Evolutionary conservation across 2,113 vertebrate species (phyloP).

Genomic region (Nycticebus coucang): DNA sequence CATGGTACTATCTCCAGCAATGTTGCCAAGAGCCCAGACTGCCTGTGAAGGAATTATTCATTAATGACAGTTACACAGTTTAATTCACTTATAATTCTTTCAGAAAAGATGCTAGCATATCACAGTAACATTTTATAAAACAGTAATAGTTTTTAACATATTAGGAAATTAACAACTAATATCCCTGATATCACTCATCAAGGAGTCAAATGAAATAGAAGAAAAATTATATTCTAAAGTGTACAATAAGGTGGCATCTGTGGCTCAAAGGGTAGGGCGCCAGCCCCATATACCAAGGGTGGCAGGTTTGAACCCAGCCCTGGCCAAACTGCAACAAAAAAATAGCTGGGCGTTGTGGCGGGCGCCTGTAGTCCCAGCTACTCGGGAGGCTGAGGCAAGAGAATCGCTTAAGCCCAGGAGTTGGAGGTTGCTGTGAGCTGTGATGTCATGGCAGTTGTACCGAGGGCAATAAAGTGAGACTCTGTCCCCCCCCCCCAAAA

Average conservation of each 20-base stretch:
- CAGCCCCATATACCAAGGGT: no score
- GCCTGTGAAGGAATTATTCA: constrained; percentile 87
- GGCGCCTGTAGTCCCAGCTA: no score
- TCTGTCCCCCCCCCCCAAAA: no score
- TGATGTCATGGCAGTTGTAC: no score
- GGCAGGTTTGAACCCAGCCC: no score
- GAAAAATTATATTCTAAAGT: not conserved
- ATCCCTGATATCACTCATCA: not conserved
- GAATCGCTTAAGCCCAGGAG: no score
- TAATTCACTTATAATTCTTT: constrained; percentile 6
- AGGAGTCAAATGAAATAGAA: constrained; percentile 4
- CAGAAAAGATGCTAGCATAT: not conserved
- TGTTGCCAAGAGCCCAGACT: constrained; percentile 99
- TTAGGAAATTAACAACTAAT: constrained; percentile 3
- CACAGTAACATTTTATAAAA: constrained; percentile 41
- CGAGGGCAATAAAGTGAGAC: no score
- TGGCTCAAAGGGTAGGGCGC: no score
- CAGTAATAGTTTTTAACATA: not conserved
- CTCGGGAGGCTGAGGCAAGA: no score
- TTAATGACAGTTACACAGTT: constrained; percentile 24
- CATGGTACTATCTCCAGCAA: constrained; percentile 98
- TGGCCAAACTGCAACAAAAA: no score
- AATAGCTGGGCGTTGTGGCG: no score
- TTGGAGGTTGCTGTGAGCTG: no score
- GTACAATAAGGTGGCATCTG: not conserved